Evolutionary conservation across 2,797 vertebrate species (phyloP).

Genomic region (Trichosurus vulpecula): DNA sequence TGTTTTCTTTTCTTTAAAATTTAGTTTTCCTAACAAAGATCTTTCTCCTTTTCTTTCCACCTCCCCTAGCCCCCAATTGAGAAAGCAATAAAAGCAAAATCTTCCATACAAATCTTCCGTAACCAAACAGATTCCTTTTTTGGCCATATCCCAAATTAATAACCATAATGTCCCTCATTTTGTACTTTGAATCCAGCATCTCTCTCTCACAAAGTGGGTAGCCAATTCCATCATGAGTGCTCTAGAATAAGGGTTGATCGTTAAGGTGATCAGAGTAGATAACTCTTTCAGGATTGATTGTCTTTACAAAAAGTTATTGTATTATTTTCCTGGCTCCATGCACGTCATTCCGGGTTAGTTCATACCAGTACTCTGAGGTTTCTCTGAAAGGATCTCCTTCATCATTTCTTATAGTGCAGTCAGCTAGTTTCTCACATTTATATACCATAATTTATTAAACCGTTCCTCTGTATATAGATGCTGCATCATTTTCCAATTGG

Average conservation of each 20-base stretch:
- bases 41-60: neutral
- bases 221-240: neutral
- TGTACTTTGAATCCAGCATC: neutral
- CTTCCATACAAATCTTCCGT: neutral
- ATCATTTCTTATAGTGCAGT: neutral
- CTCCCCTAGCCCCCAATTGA: neutral
- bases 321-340: too few species aligned
- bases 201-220: neutral
- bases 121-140: neutral
- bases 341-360: neutral
- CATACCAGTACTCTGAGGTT: neutral
- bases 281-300: neutral
- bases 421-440: neutral
- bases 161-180: neutral
- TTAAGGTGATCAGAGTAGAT: neutral
- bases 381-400: neutral
- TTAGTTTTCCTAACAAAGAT: neutral
- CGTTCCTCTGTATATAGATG: neutral
- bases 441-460: neutral
- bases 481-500: neutral
- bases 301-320: neutral
- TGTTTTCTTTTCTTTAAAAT: neutral
- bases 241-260: neutral
- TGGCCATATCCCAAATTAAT: neutral
- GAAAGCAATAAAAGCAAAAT: neutral